These are phyloP conservation scores for Antheraea yamamai DNA, from an alignment of 2,888 invertebrate genomes.

Conservation along the genomic window DNA sequence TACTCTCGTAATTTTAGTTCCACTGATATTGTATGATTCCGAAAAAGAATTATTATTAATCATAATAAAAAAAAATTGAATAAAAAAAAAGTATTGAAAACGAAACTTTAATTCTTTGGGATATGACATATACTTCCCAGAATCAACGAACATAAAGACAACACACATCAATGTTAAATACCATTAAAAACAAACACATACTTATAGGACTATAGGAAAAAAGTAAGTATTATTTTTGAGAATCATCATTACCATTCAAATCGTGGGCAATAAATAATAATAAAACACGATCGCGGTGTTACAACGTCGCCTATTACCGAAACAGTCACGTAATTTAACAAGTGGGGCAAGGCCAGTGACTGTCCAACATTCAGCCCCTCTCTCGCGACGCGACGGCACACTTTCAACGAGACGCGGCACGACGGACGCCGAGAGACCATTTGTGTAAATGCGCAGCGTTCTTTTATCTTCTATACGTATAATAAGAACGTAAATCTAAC, in stretches of 20 bases:
- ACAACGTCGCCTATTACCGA: conserved; percentile 22
- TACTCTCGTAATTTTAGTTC: too few species aligned
- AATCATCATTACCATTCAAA: conserved; percentile 13
- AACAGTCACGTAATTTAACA: conserved; percentile 26
- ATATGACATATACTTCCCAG: too few species aligned
- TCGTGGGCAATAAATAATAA: conserved; percentile 17
- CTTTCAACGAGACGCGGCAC: conserved; percentile 46
- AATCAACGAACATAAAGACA: neutral
- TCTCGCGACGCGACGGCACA: conserved; percentile 58
- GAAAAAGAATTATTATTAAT: too few species aligned
- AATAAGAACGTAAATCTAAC: too few species aligned
- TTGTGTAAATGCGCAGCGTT: neutral
- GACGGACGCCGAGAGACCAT: neutral
- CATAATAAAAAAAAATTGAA: too few species aligned
- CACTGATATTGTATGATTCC: too few species aligned
- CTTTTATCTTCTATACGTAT: too few species aligned
- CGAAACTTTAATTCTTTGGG: too few species aligned
- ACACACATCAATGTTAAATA: neutral
- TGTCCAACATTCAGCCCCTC: conserved; percentile 51
- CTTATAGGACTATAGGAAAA: neutral
- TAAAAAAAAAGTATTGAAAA: too few species aligned
- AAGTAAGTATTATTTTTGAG: neutral
- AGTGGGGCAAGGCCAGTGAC: conserved; percentile 63
- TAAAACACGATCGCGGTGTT: conserved; percentile 13
- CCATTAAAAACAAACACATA: too few species aligned